Conservation (phyloP, 2,113 vertebrate species). For the Paradisaea rubra region DNA sequence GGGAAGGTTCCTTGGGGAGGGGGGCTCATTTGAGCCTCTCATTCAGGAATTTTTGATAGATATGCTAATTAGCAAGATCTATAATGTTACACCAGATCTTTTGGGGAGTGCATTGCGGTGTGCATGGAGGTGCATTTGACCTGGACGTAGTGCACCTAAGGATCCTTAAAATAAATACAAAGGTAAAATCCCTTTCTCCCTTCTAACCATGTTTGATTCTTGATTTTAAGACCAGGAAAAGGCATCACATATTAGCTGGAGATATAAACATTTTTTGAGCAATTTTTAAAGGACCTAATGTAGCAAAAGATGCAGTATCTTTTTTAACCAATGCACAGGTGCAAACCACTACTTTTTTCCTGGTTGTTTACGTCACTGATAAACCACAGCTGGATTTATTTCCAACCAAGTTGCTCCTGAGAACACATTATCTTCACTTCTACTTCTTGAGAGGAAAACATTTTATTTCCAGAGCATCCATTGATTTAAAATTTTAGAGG, state of each 20-base stretch:
- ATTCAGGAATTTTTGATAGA: too few relatives aligned
- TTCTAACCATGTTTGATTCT: too few relatives aligned
- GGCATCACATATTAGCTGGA: not conserved
- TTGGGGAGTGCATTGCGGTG: too few relatives aligned
- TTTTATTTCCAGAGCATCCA: not conserved
- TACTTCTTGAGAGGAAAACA: not conserved
- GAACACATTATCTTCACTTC: not conserved
- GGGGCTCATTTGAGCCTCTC: too few relatives aligned
- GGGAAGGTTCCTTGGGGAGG: too few relatives aligned
- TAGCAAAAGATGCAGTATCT: not conserved
- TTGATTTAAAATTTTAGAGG: not conserved
- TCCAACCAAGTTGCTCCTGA: not conserved
- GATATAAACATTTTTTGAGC: fast-evolving
- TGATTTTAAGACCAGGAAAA: too few relatives aligned
- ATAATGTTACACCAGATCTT: too few relatives aligned
- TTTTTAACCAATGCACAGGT: not conserved
- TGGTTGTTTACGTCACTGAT: not conserved
- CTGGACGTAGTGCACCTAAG: too few relatives aligned
- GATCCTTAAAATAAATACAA: too few relatives aligned
- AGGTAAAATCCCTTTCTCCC: too few relatives aligned
- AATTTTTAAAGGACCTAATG: not conserved
- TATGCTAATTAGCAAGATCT: too few relatives aligned
- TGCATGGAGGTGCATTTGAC: too few relatives aligned
- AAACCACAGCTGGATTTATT: not conserved
- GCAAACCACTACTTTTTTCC: not conserved